Percentiles rank a stretch among this genome's conserved stretches.
These are phyloP conservation scores for Dasypus novemcinctus DNA, from an alignment of 2,113 vertebrate genomes.

Conservation along the genomic window DNA sequence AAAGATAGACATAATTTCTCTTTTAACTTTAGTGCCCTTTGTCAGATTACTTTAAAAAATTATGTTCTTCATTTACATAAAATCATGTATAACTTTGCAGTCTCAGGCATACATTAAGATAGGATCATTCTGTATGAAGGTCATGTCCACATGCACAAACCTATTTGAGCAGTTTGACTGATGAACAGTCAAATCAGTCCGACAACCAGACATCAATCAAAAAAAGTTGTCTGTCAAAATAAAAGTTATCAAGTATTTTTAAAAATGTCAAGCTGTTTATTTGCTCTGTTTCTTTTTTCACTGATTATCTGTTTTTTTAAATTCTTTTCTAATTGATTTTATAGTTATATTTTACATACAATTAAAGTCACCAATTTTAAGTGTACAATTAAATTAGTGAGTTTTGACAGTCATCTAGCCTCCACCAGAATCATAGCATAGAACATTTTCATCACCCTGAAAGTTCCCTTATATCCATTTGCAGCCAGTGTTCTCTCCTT, in stretches of 20 bases:
- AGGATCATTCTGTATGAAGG: constrained; percentile 35
- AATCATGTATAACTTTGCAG: constrained; percentile 1
- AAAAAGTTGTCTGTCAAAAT: constrained; percentile 34
- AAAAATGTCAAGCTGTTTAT: background rate
- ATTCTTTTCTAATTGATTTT: background rate
- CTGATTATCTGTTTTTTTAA: background rate
- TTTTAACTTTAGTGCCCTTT: background rate
- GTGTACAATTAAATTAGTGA: background rate
- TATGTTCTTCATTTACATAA: background rate
- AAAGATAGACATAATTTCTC: background rate
- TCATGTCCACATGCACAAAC: background rate
- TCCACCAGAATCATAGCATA: background rate
- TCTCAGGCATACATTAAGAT: background rate
- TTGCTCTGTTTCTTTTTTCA: constrained; percentile 1
- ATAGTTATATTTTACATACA: background rate
- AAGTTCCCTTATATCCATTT: background rate
- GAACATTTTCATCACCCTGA: background rate
- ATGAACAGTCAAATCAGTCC: constrained; percentile 33
- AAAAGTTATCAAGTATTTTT: constrained; percentile 15
- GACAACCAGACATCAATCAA: background rate
- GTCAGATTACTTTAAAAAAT: background rate
- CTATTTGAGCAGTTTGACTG: background rate
- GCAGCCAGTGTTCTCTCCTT: background rate
- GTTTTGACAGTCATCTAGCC: background rate
- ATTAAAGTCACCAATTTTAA: background rate